Evolutionary conservation across 1,140 invertebrate species (phyloP).

Genomic region (Lordiphosa clarofinis): DNA sequence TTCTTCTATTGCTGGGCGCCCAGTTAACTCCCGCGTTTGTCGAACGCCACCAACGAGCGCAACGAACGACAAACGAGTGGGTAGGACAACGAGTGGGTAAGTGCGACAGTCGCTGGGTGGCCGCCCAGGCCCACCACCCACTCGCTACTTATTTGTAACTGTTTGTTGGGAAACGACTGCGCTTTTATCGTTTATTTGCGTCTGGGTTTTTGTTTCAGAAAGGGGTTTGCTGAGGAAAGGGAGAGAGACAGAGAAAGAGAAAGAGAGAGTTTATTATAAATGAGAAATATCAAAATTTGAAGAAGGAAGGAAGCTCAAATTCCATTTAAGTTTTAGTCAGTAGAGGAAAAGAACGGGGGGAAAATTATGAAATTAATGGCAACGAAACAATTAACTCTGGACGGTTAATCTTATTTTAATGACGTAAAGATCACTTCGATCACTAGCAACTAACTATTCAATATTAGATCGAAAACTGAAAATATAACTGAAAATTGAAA

Average conservation of each 20-base stretch:
- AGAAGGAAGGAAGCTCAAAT: too few species aligned
- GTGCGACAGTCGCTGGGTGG: slow-evolving; percentile 23
- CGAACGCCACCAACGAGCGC: slow-evolving; percentile 56
- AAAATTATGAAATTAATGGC: too few species aligned
- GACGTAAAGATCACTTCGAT: too few species aligned
- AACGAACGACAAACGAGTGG: slow-evolving; percentile 28
- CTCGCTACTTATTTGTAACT: slow-evolving; percentile 73
- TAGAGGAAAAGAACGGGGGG: too few species aligned
- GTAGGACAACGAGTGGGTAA: slow-evolving; percentile 24
- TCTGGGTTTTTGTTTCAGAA: slow-evolving; percentile 35
- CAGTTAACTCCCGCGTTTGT: slow-evolving; percentile 76
- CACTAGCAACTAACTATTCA: too few species aligned
- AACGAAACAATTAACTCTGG: too few species aligned
- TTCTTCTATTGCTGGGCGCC: slow-evolving; percentile 55
- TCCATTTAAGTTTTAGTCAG: too few species aligned
- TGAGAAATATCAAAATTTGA: too few species aligned
- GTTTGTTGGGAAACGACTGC: slow-evolving; percentile 63
- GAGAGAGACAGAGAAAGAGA: background rate
- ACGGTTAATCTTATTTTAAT: too few species aligned
- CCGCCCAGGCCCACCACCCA: slow-evolving; percentile 5
- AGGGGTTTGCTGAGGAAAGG: slow-evolving; percentile 7
- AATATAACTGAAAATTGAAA: too few species aligned
- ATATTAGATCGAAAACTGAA: too few species aligned
- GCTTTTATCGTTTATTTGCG: slow-evolving; percentile 76
- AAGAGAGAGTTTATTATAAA: background rate